A percentile compares a stretch with the other conserved stretches of the same genome.
These are phyloP conservation scores for Aptenodytes forsteri DNA, from an alignment of 2,113 vertebrate species.

Conservation along the genomic window DNA sequence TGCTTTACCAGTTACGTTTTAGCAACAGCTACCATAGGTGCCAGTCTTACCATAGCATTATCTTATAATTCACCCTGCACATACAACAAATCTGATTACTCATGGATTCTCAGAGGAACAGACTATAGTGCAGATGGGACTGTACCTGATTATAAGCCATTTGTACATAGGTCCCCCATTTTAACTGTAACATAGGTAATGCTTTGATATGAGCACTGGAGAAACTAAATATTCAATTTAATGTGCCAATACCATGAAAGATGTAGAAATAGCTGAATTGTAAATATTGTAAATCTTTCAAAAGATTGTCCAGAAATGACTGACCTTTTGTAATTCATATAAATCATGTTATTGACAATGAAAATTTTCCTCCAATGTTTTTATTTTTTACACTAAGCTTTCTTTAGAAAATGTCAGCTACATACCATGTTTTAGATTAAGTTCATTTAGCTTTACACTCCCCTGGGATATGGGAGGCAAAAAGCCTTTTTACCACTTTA, in stretches of 20 bases:
- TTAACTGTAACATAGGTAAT: neutral
- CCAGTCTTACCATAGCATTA: neutral
- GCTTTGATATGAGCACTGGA: neutral
- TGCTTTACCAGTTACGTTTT: neutral
- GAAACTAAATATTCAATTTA: neutral
- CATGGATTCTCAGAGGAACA: neutral
- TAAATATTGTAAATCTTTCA: neutral
- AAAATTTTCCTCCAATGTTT: neutral
- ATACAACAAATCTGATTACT: neutral
- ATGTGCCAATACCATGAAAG: neutral
- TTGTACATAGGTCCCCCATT: neutral
- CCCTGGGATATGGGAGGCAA: neutral
- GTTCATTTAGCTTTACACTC: constrained; percentile 61
- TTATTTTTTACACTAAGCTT: constrained; percentile 55
- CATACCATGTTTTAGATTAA: constrained; percentile 77
- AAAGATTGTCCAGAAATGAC: neutral
- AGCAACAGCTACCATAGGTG: neutral
- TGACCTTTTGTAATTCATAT: constrained; percentile 36
- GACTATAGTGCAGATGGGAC: neutral
- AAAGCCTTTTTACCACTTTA: neutral
- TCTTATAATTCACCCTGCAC: neutral
- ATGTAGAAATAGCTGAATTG: neutral
- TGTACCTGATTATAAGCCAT: neutral
- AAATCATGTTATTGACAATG: neutral
- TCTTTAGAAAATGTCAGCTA: constrained; percentile 78